Percentiles rank a stretch among this genome's conserved stretches.
Conservation (phyloP, 2,888 invertebrate species). For the Sepioteuthis lessoniana region DNA sequence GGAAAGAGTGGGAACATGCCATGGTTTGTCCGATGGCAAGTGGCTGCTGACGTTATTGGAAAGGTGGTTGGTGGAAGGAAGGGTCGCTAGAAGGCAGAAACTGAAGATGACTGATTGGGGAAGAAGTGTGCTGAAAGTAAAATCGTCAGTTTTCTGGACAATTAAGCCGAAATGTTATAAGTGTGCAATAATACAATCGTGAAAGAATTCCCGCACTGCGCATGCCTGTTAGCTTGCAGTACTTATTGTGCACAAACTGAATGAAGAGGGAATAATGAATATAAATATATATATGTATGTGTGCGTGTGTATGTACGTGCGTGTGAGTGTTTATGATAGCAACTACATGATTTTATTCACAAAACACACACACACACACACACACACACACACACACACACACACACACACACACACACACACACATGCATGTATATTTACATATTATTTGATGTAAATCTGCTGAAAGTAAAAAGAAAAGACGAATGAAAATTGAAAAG, state of each 20-base stretch:
- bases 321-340: no score
- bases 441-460: no score
- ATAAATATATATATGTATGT: no score
- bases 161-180: constrained; percentile 33
- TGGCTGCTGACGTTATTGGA: background rate
- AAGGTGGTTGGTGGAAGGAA: background rate
- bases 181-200: background rate
- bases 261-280: no score
- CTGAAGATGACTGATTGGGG: background rate
- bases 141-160: constrained; percentile 4
- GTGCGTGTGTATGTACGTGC: no score
- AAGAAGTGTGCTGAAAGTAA: background rate
- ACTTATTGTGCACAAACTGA: background rate
- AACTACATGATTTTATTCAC: no score
- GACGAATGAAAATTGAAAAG: no score
- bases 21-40: background rate
- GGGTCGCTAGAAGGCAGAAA: background rate
- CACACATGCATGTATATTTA: no score
- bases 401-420: no score
- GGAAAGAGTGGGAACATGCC: background rate
- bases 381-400: no score
- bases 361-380: no score
- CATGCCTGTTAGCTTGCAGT: background rate
- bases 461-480: no score
- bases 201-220: background rate